phyloP scores from a whole-genome alignment of 2,113 vertebrate species.

The Lamprotornis superbus region DNA sequence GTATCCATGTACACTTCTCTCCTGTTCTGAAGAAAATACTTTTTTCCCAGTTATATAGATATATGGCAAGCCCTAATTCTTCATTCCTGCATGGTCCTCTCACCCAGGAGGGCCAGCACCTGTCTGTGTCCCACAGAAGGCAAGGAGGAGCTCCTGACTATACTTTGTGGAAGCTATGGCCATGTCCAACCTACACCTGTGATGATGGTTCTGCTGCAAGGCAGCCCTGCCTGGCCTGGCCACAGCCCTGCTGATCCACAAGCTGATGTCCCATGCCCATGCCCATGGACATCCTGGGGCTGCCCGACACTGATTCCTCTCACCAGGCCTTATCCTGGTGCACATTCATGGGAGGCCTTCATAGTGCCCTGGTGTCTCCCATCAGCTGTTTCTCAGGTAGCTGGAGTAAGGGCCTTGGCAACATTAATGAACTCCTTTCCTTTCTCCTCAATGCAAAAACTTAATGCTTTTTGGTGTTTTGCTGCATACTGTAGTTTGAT shows the following conservation, averaged over 20 bases:
- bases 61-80: neutral
- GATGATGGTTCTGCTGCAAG: rapidly evolving
- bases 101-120: neutral
- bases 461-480: neutral
- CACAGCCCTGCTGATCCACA: too few species aligned
- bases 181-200: too few species aligned
- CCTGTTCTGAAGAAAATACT: neutral
- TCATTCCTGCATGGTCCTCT: neutral
- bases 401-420: neutral
- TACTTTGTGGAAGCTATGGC: neutral
- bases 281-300: neutral
- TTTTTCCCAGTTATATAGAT: neutral
- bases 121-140: rapidly evolving
- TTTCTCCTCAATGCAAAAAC: neutral
- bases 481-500: neutral
- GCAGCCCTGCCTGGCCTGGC: neutral
- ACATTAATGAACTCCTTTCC: neutral
- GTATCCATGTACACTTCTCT: rapidly evolving
- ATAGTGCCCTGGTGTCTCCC: rapidly evolving
- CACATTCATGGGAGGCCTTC: rapidly evolving
- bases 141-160: neutral
- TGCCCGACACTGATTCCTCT: rapidly evolving
- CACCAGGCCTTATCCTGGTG: neutral
- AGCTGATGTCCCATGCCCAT: neutral
- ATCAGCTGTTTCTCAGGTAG: neutral